Base-by-base conservation (phyloP, 2,797 vertebrate species). In the Taenioides sp. region DNA sequence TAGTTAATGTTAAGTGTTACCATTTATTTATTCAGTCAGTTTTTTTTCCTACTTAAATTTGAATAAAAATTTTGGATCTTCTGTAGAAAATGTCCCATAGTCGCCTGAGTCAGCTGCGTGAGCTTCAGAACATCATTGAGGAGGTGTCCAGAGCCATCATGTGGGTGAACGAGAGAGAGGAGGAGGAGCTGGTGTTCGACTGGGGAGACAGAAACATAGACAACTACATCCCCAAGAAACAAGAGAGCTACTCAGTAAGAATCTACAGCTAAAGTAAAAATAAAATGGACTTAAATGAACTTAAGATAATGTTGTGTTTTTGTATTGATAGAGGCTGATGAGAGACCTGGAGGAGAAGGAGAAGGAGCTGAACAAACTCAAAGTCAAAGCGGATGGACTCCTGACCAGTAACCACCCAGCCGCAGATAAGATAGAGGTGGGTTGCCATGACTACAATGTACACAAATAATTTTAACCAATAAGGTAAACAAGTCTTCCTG, bases 151-250 rank as follows among this genome's bases (percentile, higher is more conserved):
- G 69, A 1, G 98, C 98, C 91, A 97, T 99, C 87, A 99, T 99
- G 94, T 99, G 98, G 98, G 98, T 99, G 86, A 99, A 99, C 23
- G 95, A 96, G 65, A 92, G 89, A 0, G 98, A 99, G 85, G 98
- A 99, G 64, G 95, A 97, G 87, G 98, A 99, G 84, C 94, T 99
- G 78, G 82, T 99, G 49, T 98, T 97, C 0, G 96, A 99, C 86
- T 99, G 98, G 98, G 96, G 98, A 27, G 96, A 98, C 86, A 95
- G 91, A 80, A 97, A 96, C 88, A 94, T 96, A 0, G 89, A 92
- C 14, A 20, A 50, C 43, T 95, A 97, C 90, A 96, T 99, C 2
- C 91, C 96, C 4, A 92, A 84, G 82, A 99, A 99, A 77, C 96
- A 99, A 87, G 98, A 99, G 89, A 92, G 92, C 75, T 99, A 98